phyloP scores from a whole-genome alignment of 37 sponge, comb jelly and placozoan genomes.

The Aplysina aerophoba region DNA sequence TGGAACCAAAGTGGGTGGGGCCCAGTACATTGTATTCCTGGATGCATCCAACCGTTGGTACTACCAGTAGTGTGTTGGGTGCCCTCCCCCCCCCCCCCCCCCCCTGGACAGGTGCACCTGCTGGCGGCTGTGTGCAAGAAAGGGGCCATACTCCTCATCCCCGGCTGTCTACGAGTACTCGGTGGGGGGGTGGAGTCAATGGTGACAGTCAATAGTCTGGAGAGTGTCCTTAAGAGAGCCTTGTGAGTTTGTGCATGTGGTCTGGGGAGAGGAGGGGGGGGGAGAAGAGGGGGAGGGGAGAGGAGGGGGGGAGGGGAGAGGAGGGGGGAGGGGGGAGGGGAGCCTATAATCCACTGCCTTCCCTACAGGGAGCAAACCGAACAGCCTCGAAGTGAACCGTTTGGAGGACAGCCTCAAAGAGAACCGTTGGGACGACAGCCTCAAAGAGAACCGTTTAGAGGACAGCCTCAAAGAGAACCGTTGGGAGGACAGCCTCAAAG shows the following conservation, averaged over 20 bases:
- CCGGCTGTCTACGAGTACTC: slow-evolving; percentile 26
- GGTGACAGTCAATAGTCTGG: not conserved
- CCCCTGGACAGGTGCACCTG: too few species aligned
- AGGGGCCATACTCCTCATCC: slow-evolving; percentile 36
- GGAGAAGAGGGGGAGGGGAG: not conserved
- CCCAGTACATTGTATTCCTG: too few species aligned
- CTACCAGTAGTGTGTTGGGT: too few species aligned
- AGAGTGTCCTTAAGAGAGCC: not conserved
- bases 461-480: too few species aligned
- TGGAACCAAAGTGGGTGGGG: too few species aligned
- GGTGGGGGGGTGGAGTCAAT: slow-evolving; percentile 25
- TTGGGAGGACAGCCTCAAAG: too few species aligned
- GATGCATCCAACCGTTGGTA: too few species aligned
- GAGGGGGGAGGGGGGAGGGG: not conserved
- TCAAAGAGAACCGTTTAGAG: too few species aligned
- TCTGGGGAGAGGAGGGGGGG: not conserved
- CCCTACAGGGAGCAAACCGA: not conserved
- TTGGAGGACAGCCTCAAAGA: too few species aligned
- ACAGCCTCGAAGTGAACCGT: too few species aligned
- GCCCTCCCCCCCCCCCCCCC: too few species aligned
- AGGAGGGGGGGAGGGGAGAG: not conserved
- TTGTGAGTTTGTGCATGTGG: not conserved
- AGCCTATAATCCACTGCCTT: not conserved
- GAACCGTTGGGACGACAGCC: too few species aligned
- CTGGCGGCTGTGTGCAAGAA: not conserved